Base-by-base conservation (phyloP, 2,113 vertebrate species). In the Canis aureus region DNA sequence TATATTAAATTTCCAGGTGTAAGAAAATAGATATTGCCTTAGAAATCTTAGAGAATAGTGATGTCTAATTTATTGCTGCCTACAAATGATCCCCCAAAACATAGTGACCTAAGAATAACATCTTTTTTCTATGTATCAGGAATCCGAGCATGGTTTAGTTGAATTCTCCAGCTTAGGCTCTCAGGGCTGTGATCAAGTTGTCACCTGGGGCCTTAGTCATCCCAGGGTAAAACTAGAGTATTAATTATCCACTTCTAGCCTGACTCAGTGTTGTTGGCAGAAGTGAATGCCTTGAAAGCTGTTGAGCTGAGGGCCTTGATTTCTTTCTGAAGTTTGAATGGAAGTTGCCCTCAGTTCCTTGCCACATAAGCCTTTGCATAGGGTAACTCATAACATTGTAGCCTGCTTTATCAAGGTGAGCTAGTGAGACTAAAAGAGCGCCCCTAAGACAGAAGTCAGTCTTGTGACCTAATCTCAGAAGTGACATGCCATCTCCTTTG, bases 21-120 rank as follows among this genome's bases (percentile, higher is more conserved):
- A 17, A 82, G 35, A 96, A 91, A 71, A 60, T 83, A 81, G 11
- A 49, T 15, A 59, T 59, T 78, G 32, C 29, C 69, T 97, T 88
- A 71, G 17, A 88, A 94, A 96, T 80, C 60, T 89, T 49, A 93
- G 90, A 76, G n/a, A 81, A 66, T 22, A 78, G 23, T 35, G 38
- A 74, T 76, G 12, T 76, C 67, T 83, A 82, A 74, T 74, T 55
- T 69, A 87, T 55, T 78, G n/a, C 5, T 43, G 16, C 15, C 60
- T 89, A 53, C 62, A 93, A 38, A 51, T 59, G 53, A 49, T 7
- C 15, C n/a, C 38, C 35, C 43, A 89, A 89, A 82, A 29, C 29
- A 60, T 25, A 55, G 5, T 64, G 8, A 64, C 66, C 64, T 92
- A 57, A 89, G 53, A 38, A 84, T 78, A 49, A 74, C 19, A 85